Percentiles rank a stretch among this genome's conserved stretches.
These are phyloP conservation scores for Pygoscelis antarcticus DNA, from an alignment of 2,113 vertebrate species.

Conservation along the genomic window DNA sequence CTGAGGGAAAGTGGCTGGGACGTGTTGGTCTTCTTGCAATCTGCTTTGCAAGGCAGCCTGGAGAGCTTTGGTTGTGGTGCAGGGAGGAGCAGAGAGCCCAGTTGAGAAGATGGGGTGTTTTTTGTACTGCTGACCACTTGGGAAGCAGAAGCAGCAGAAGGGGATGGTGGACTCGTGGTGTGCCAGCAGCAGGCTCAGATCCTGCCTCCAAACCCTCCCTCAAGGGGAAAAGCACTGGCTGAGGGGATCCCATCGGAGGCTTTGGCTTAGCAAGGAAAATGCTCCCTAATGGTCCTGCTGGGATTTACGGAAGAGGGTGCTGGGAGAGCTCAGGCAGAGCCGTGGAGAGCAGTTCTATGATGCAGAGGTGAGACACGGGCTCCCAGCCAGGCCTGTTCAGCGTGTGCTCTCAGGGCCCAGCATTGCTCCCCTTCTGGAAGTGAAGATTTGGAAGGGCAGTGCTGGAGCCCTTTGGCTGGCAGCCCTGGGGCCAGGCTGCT, in stretches of 20 bases:
- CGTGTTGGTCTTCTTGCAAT: background rate
- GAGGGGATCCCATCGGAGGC: background rate
- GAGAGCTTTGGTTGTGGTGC: background rate
- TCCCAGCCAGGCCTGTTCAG: background rate
- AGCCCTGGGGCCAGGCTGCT: background rate
- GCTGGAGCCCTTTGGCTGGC: background rate
- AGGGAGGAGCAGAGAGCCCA: background rate
- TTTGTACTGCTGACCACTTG: background rate
- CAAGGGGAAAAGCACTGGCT: fast-evolving
- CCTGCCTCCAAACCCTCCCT: background rate
- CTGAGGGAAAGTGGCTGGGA: background rate
- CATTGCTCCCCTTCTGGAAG: background rate
- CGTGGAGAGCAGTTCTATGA: background rate
- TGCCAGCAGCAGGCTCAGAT: background rate
- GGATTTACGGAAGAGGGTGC: background rate
- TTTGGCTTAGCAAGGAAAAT: background rate
- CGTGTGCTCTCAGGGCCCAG: background rate
- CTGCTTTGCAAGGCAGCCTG: background rate
- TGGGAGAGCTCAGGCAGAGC: background rate
- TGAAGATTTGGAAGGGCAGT: background rate
- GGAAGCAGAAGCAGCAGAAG: background rate
- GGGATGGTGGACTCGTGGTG: background rate
- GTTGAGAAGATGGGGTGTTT: background rate
- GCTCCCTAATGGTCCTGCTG: background rate
- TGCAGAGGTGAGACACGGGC: background rate